phyloP scores from a whole-genome alignment of 2,113 vertebrate genomes.

The Martes martes region DNA sequence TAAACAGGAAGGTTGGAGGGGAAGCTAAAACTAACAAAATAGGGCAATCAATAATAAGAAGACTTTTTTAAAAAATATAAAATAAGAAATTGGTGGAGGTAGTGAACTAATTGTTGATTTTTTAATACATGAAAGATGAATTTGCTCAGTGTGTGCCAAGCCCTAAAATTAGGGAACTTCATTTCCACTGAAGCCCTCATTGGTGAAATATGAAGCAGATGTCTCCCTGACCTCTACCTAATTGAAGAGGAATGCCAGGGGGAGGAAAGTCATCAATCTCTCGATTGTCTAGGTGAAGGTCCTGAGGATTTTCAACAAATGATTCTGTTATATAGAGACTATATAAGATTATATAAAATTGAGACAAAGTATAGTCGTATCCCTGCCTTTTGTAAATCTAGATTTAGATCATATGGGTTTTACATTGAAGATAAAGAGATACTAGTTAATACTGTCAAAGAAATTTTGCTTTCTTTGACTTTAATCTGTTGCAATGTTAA shows the following conservation, averaged over 20 bases:
- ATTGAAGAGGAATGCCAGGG: constrained; percentile 60
- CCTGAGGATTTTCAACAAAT: constrained; percentile 40
- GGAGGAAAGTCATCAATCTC: constrained; percentile 56
- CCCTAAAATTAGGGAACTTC: constrained; percentile 40
- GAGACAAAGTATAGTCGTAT: not conserved
- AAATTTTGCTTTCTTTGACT: not conserved
- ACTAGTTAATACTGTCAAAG: not conserved
- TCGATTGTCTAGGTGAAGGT: constrained; percentile 17
- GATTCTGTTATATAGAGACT: not conserved
- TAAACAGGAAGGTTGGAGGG: constrained; percentile 28
- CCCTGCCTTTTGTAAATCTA: not conserved
- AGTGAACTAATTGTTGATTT: not conserved
- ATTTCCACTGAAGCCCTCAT: not conserved
- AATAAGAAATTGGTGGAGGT: not conserved
- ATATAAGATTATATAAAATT: not conserved
- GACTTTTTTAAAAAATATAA: not conserved
- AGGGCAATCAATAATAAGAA: constrained; percentile 34
- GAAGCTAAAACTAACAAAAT: constrained; percentile 27
- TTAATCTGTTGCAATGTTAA: not conserved
- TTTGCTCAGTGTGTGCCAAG: constrained; percentile 18
- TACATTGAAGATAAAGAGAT: not conserved
- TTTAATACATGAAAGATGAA: not conserved
- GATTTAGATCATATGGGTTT: not conserved
- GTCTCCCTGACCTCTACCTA: constrained; percentile 64
- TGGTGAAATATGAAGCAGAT: constrained; percentile 60